Evolutionary conservation across 2,113 vertebrate species (phyloP).

Genomic region (Sprattus sprattus): DNA sequence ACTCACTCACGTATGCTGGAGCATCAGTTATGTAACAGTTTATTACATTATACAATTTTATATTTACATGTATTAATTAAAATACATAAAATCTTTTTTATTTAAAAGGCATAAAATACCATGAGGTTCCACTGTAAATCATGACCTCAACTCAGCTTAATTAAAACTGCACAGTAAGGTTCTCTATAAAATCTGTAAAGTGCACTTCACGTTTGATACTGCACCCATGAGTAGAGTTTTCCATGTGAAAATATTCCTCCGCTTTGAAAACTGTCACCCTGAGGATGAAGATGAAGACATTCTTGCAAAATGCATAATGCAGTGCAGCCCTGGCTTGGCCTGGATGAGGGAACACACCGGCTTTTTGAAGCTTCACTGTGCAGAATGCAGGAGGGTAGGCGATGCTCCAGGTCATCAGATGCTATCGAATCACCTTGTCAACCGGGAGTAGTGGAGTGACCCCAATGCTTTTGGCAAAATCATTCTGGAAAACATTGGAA

Average conservation of each 20-base stretch:
- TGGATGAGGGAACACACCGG: background rate
- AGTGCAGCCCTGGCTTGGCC: background rate
- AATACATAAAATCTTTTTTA: too few species aligned
- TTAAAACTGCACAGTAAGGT: too few species aligned
- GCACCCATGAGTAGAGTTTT: background rate
- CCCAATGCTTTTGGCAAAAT: slow-evolving; percentile 56
- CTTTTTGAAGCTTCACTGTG: background rate
- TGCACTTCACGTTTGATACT: too few species aligned
- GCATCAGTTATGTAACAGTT: too few species aligned
- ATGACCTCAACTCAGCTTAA: too few species aligned
- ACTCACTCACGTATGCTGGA: too few species aligned
- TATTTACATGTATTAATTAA: too few species aligned
- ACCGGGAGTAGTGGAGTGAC: slow-evolving; percentile 60
- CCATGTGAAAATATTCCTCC: background rate
- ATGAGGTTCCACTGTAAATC: too few species aligned
- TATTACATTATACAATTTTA: too few species aligned
- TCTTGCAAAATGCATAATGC: background rate
- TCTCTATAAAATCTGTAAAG: too few species aligned
- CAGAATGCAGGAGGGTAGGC: background rate
- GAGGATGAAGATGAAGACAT: background rate
- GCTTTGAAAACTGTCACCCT: background rate
- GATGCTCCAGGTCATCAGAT: background rate
- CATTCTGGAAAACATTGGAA: slow-evolving; percentile 58
- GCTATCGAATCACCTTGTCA: slow-evolving; percentile 47
- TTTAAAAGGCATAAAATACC: too few species aligned